Percentiles rank a stretch among this genome's conserved stretches.
phyloP scores from a whole-genome alignment of 2,797 vertebrate genomes.

The Manis javanica region DNA sequence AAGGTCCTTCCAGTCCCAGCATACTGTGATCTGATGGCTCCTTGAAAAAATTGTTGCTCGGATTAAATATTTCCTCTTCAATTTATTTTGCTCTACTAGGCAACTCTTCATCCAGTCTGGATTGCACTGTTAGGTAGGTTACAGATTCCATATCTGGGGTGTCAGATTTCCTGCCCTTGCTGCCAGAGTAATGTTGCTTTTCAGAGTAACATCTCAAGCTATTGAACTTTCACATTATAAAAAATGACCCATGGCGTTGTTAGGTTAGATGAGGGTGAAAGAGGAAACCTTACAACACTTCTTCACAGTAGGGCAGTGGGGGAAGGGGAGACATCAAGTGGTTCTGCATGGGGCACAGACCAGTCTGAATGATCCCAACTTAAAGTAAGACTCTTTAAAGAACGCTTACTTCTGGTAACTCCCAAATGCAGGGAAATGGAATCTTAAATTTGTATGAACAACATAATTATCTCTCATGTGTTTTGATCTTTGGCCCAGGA shows the following conservation, averaged over 20 bases:
- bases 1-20: neutral
- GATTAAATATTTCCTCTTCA: neutral
- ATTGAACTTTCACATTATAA: neutral
- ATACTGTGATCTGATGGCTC: neutral
- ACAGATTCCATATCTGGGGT: neutral
- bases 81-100: neutral
- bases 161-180: neutral
- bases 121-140: neutral
- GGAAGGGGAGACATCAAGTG: fast-evolving
- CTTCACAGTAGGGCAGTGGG: neutral
- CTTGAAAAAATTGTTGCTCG: neutral
- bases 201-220: neutral
- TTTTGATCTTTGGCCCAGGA: slow-evolving; percentile 25
- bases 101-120: neutral
- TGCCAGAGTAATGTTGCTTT: neutral
- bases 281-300: neutral
- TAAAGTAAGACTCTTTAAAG: neutral
- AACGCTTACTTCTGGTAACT: slow-evolving; percentile 37
- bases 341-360: neutral
- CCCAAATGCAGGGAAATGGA: slow-evolving; percentile 46
- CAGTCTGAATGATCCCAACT: neutral
- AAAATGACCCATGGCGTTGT: neutral
- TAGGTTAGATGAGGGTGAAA: neutral
- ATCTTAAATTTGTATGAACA: neutral
- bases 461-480: neutral